Evolutionary conservation across 2,797 vertebrate genomes (phyloP).

Genomic region (Prunella strophiata): DNA sequence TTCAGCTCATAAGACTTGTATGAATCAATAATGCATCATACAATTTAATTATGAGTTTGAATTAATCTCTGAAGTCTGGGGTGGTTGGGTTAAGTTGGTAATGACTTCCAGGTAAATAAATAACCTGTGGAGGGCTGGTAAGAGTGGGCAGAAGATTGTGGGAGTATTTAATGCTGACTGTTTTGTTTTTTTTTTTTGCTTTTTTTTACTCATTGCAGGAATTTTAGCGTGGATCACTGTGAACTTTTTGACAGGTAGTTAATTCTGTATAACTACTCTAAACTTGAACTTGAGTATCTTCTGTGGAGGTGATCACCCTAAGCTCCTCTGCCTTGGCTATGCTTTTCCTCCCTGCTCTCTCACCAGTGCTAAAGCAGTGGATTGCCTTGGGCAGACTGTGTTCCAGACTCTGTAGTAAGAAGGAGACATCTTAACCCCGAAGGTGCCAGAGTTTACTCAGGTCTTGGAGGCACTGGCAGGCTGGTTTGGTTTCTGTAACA

Average conservation of each 20-base stretch:
- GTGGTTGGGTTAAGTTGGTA: neutral
- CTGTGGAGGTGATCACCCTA: neutral
- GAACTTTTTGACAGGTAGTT: constrained; percentile 97
- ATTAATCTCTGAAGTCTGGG: neutral
- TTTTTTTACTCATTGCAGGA: constrained; percentile 77
- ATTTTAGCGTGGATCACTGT: constrained; percentile 98
- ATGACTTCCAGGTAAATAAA: neutral
- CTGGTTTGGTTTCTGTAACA: neutral
- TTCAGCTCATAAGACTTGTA: neutral
- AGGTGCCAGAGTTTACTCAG: neutral
- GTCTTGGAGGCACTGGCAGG: neutral
- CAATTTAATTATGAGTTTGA: neutral
- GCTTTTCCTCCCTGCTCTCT: neutral
- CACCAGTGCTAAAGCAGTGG: neutral
- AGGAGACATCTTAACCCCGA: neutral
- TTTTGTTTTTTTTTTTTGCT: neutral
- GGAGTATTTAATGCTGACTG: neutral
- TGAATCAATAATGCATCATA: neutral
- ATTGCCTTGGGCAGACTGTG: neutral
- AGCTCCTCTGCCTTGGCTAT: neutral
- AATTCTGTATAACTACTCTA: neutral
- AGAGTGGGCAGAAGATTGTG: neutral
- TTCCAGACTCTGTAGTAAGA: neutral
- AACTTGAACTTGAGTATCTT: neutral
- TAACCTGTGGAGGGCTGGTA: neutral